phyloP scores from a whole-genome alignment of 2,888 invertebrate genomes.

The Cosmopolites sordidus region DNA sequence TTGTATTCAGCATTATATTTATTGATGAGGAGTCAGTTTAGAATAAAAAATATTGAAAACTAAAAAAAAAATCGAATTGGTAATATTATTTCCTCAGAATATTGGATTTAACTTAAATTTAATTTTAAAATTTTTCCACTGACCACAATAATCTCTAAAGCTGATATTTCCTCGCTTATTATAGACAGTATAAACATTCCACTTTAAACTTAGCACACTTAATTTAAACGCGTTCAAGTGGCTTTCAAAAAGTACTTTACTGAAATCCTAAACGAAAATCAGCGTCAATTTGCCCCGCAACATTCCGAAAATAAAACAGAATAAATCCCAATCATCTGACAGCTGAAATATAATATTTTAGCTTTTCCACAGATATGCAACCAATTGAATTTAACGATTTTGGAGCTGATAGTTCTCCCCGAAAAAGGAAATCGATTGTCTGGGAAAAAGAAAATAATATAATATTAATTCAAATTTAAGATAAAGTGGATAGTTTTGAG shows the following conservation, averaged over 20 bases:
- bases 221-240: conserved; percentile 2
- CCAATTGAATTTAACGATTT: conserved; percentile 2
- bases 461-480: background rate
- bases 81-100: no score
- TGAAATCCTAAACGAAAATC: background rate
- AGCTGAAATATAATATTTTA: conserved; percentile 1
- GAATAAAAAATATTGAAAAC: no score
- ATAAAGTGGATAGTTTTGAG: background rate
- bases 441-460: background rate
- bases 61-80: no score
- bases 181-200: background rate
- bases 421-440: background rate
- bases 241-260: conserved; percentile 2
- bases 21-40: no score
- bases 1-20: no score
- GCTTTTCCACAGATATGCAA: background rate
- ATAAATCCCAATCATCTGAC: background rate
- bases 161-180: background rate
- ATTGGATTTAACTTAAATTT: no score
- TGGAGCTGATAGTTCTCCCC: background rate
- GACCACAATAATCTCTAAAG: background rate
- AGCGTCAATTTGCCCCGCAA: background rate
- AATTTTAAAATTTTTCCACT: no score
- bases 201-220: conserved; percentile 4
- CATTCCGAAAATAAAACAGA: background rate